Base-by-base conservation (phyloP, 2,113 vertebrate genomes). In the Gymnorhina tibicen region DNA sequence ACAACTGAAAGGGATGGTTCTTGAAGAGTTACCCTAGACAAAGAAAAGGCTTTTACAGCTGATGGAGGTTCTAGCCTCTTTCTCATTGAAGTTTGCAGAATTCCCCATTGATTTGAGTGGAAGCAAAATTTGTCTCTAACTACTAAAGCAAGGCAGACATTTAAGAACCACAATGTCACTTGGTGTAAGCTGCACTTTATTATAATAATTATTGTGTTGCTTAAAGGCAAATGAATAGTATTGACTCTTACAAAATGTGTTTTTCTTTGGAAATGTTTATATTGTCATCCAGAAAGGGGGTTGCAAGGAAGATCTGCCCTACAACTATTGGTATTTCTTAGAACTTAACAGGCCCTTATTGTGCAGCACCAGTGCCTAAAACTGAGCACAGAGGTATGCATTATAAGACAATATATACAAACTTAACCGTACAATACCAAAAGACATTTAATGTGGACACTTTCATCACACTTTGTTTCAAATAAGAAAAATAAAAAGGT, bases 161-260 rank as follows among this genome's bases (percentile, higher is more conserved):
- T 87, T 47, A 85, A 84, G 94, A 93, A 91, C 95, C 92, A 88
- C 89, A 96, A 89, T 87, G 93, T 82, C 50, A 82, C 56, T 92
- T 85, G 50, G 55, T 92, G 37, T 53, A 91, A 93, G 72, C 83
- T 69, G 80, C 55, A 91, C 44, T 75, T 87, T 75, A 95, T 97
- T 91, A 94, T 78, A 67, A 76, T 76, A 96, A 95, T 95, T 94
- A 94, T 52, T 88, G 78, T 94, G 68, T 97, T 96, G 85, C 91
- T 93, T 94, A 93, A 92, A 81, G 58, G 49, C 66, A 94, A 58
- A 82, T 81, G 79, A 91, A 82, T 74, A 64, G 47, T 73, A 84
- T 86, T 91, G 75, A 63, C 81, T 95, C 85, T 95, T 94, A 94
- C 91, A 96, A 97, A 96, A 97, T 44, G 16, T 90, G 85, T 53